phyloP scores from a whole-genome alignment of 2,797 vertebrate genomes.

The Carcharodon carcharias region DNA sequence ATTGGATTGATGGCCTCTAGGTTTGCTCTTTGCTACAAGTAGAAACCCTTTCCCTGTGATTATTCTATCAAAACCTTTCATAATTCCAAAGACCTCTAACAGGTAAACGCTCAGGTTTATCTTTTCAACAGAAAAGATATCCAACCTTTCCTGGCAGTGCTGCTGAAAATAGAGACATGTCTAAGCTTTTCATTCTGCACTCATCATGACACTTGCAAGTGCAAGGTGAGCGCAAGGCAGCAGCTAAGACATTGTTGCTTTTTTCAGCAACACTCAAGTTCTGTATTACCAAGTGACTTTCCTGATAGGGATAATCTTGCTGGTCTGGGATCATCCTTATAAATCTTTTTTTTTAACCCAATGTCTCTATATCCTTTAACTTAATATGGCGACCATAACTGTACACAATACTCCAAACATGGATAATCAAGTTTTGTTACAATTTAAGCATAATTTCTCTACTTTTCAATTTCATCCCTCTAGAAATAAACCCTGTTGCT shows the following conservation, averaged over 20 bases:
- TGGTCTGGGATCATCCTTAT: not conserved
- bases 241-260: no score
- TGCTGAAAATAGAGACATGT: no score
- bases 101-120: not conserved
- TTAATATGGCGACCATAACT: not conserved
- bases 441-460: no score
- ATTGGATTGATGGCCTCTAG: not conserved
- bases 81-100: not conserved
- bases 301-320: not conserved
- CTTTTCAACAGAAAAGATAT: not conserved
- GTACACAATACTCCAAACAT: not conserved
- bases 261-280: no score
- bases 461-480: no score
- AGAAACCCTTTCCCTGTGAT: not conserved
- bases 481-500: no score
- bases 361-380: not conserved
- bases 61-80: not conserved
- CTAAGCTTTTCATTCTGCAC: no score
- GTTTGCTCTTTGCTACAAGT: not conserved
- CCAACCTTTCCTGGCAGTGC: no score
- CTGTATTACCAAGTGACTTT: no score
- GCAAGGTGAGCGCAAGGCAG: no score
- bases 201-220: no score
- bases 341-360: not conserved
- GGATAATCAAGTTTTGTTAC: no score